Percentiles rank a stretch among this genome's conserved stretches.
Conservation (phyloP, 2,113 vertebrate species). For the Neodontobutis hainanensis region DNA sequence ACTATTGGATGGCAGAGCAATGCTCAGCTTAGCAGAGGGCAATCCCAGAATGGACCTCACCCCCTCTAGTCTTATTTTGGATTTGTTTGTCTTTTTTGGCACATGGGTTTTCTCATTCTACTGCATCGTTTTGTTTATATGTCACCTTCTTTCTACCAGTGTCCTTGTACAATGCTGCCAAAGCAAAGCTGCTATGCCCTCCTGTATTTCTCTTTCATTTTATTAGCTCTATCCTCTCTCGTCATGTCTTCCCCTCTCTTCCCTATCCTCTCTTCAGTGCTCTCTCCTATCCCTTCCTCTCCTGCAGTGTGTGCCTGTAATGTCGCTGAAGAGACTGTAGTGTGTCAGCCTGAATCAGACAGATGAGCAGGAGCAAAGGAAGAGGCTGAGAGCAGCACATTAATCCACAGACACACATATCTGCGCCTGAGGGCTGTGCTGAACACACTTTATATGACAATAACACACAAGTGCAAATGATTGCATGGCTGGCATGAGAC, state of each 20-base stretch:
- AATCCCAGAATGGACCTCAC: slow-evolving; percentile 26
- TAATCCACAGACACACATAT: slow-evolving; percentile 58
- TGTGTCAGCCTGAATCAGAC: slow-evolving; percentile 77
- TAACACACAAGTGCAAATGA: slow-evolving; percentile 37
- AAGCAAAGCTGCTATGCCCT: slow-evolving; percentile 19
- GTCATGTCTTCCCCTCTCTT: slow-evolving; percentile 2
- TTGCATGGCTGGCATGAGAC: slow-evolving; percentile 40
- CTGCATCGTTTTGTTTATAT: background rate
- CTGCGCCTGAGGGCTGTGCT: slow-evolving; percentile 46
- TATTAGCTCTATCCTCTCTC: slow-evolving; percentile 34
- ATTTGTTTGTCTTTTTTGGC: background rate
- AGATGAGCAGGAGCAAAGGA: slow-evolving; percentile 73
- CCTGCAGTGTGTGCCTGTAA: slow-evolving; percentile 71
- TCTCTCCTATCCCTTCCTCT: slow-evolving; percentile 20
- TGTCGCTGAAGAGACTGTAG: slow-evolving; percentile 74
- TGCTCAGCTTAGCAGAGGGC: slow-evolving; percentile 45
- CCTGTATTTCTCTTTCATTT: slow-evolving; percentile 50
- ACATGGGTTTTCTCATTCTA: no score
- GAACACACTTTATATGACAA: slow-evolving; percentile 30
- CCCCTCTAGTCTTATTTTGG: slow-evolving; percentile 27
- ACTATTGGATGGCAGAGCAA: slow-evolving; percentile 29
- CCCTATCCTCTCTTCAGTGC: background rate
- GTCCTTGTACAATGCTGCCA: slow-evolving; percentile 38
- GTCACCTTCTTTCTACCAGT: slow-evolving; percentile 12
- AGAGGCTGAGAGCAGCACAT: slow-evolving; percentile 71